These are phyloP conservation scores for Camponotus fellah DNA, from an alignment of 2,888 invertebrate species.

Conservation along the genomic window DNA sequence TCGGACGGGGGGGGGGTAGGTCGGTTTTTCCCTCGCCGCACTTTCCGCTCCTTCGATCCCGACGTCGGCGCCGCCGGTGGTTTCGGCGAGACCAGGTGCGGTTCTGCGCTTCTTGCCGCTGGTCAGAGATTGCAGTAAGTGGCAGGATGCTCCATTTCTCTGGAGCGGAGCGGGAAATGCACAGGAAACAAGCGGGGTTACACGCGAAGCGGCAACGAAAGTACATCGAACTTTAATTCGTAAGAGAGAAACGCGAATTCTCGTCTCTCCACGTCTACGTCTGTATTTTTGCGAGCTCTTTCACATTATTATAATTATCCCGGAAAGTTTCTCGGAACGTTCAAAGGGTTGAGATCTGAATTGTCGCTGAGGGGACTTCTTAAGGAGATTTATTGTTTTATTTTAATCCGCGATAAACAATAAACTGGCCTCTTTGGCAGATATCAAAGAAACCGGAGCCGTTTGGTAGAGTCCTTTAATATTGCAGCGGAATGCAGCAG, in stretches of 20 bases:
- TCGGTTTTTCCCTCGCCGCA: conserved; percentile 63
- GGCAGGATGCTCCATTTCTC: conserved; percentile 18
- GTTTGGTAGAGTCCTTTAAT: conserved; percentile 10
- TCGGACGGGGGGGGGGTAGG: conserved; percentile 44
- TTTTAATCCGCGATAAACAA: neutral
- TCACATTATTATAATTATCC: neutral
- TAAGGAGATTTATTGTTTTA: neutral
- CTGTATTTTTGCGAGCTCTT: neutral
- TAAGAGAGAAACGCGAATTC: neutral
- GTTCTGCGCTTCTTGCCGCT: conserved; percentile 33
- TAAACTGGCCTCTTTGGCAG: neutral
- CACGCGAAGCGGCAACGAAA: conserved; percentile 10
- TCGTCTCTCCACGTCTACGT: too few species aligned
- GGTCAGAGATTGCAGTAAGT: conserved; percentile 35
- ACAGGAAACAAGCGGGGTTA: neutral
- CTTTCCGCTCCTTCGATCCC: conserved; percentile 54
- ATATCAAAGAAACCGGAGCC: neutral
- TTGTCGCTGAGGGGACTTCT: neutral
- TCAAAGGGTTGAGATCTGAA: neutral
- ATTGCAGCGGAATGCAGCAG: conserved; percentile 13
- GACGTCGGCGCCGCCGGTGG: conserved; percentile 27
- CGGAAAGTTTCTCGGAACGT: neutral
- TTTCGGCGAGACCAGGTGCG: conserved; percentile 50
- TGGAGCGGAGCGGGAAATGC: neutral
- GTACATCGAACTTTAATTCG: conserved; percentile 37